phyloP scores from a whole-genome alignment of 2,888 invertebrate species.

The Macropis europaea region DNA sequence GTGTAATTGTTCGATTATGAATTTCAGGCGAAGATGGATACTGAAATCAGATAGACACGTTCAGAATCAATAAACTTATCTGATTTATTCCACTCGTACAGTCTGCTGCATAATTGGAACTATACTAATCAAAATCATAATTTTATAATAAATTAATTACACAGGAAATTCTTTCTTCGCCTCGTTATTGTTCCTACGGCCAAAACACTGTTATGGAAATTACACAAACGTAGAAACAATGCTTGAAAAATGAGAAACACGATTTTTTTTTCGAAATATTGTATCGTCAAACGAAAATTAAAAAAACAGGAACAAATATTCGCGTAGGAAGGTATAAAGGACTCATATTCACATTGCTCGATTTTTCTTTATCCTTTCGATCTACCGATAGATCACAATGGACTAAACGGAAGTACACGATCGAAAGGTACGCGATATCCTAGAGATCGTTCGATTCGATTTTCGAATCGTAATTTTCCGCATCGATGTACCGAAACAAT shows the following conservation, averaged over 20 bases:
- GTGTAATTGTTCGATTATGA: neutral
- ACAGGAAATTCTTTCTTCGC: neutral
- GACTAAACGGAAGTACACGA: conserved; percentile 20
- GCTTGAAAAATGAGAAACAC: too few relatives aligned
- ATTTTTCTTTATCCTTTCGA: neutral
- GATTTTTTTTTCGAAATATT: too few relatives aligned
- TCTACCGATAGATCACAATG: conserved; percentile 11
- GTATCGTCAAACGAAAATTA: too few relatives aligned
- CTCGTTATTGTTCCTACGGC: neutral
- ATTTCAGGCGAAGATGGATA: neutral
- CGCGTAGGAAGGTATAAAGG: conserved; percentile 4
- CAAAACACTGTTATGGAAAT: too few relatives aligned
- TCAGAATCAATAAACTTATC: conserved; percentile 26
- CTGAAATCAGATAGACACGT: neutral
- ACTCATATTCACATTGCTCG: neutral
- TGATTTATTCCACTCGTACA: conserved; percentile 37
- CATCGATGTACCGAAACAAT: neutral
- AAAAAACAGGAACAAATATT: conserved; percentile 6
- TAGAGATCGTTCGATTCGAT: neutral
- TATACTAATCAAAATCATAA: neutral
- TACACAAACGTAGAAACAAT: too few relatives aligned
- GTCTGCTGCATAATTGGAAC: conserved; percentile 16
- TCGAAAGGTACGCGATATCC: conserved; percentile 14
- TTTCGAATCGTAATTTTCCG: conserved; percentile 5
- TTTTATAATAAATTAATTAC: neutral